These are phyloP conservation scores for Vollenhovia emeryi DNA, from an alignment of 1,140 invertebrate species.

Conservation along the genomic window DNA sequence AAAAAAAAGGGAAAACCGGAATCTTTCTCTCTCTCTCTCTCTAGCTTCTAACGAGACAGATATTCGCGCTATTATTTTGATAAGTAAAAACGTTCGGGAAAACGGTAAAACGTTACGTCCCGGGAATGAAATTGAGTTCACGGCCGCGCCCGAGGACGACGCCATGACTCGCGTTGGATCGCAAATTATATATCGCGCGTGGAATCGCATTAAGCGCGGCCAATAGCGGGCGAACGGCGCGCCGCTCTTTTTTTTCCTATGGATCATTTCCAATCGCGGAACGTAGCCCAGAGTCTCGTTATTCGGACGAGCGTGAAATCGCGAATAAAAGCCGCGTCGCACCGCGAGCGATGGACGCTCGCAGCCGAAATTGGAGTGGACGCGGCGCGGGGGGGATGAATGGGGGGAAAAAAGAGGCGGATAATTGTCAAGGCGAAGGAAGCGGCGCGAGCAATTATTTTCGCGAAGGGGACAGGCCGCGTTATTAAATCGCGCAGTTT, in stretches of 20 bases:
- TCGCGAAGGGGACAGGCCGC: conserved; percentile 48
- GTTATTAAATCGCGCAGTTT: conserved; percentile 69
- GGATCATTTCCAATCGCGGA: conserved; percentile 56
- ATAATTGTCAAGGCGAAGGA: conserved; percentile 55
- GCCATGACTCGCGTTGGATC: neutral
- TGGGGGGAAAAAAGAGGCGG: neutral
- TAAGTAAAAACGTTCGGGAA: conserved; percentile 41
- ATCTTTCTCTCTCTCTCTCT: neutral
- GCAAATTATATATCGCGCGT: conserved; percentile 49
- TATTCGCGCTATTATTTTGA: conserved; percentile 47
- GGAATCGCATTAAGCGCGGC: conserved; percentile 45
- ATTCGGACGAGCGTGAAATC: conserved; percentile 50
- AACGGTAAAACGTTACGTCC: conserved; percentile 10
- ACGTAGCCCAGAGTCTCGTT: conserved; percentile 22
- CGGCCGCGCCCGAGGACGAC: conserved; percentile 8
- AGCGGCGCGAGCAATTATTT: conserved; percentile 64
- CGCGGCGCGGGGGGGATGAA: neutral
- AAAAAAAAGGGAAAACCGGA: neutral
- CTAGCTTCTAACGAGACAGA: conserved; percentile 1
- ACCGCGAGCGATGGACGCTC: neutral
- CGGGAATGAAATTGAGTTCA: conserved; percentile 25
- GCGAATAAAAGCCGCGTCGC: conserved; percentile 41
- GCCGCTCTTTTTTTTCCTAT: neutral
- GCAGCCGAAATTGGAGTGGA: conserved; percentile 39
- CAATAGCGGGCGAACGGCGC: conserved; percentile 22